Conservation (phyloP, 2,888 invertebrate genomes). For the Cancer borealis region DNA sequence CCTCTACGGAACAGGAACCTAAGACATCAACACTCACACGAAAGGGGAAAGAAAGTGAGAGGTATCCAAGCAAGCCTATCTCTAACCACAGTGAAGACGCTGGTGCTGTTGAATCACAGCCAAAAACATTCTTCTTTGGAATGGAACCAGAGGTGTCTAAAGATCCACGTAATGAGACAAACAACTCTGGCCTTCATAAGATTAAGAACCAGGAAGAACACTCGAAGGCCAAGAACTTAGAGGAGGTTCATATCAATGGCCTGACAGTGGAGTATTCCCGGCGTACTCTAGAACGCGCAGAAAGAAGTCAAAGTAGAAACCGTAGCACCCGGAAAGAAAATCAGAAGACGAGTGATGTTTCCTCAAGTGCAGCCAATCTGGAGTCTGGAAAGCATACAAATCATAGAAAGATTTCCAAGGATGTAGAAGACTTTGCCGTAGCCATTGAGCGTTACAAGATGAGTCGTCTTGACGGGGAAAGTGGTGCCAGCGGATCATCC, state of each 20-base stretch:
- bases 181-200: slow-evolving; percentile 68
- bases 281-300: slow-evolving; percentile 69
- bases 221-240: slow-evolving; percentile 57
- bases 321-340: slow-evolving; percentile 55
- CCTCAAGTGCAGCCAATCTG: not conserved
- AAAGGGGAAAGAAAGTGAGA: slow-evolving; percentile 59
- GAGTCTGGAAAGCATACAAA: slow-evolving; percentile 42
- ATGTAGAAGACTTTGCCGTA: slow-evolving; percentile 80
- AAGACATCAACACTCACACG: slow-evolving; percentile 60
- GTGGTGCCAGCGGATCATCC: slow-evolving; percentile 67
- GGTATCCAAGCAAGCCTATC: not conserved
- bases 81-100: slow-evolving; percentile 35
- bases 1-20: slow-evolving; percentile 58
- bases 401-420: slow-evolving; percentile 78
- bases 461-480: slow-evolving; percentile 60
- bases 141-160: slow-evolving; percentile 73
- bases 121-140: slow-evolving; percentile 77
- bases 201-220: slow-evolving; percentile 71
- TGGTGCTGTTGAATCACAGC: slow-evolving; percentile 57
- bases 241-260: slow-evolving; percentile 72
- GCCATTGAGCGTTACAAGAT: slow-evolving; percentile 74
- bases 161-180: slow-evolving; percentile 52
- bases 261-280: slow-evolving; percentile 72
- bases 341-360: slow-evolving; percentile 35
- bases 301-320: slow-evolving; percentile 69